Evolutionary conservation across 2,797 vertebrate species (phyloP).

Genomic region (Taeniopygia guttata): DNA sequence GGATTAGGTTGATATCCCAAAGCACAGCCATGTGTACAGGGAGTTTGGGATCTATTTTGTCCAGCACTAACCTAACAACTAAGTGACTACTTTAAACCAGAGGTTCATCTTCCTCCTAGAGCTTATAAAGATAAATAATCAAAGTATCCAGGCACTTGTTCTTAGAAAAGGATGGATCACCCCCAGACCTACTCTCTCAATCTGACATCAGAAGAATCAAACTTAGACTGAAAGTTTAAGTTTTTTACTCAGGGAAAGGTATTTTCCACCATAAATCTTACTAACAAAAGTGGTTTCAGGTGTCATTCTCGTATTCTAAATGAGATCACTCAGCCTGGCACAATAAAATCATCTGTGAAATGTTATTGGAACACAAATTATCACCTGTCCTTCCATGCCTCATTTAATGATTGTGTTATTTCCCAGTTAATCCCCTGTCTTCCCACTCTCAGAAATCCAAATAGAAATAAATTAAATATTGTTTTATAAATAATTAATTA

Average conservation of each 20-base stretch:
- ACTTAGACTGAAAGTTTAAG: background rate
- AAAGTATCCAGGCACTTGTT: background rate
- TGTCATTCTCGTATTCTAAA: background rate
- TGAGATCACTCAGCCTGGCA: background rate
- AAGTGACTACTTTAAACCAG: background rate
- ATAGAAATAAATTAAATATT: background rate
- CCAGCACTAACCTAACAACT: background rate
- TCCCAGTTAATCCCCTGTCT: background rate
- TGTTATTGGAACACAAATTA: background rate
- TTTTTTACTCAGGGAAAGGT: background rate
- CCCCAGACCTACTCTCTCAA: rapidly evolving
- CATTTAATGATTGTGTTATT: background rate
- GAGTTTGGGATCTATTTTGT: background rate
- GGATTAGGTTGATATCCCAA: background rate
- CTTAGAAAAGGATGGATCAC: background rate
- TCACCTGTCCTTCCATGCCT: background rate
- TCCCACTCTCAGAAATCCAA: background rate
- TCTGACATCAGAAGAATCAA: background rate
- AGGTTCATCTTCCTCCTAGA: background rate
- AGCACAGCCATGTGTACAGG: background rate
- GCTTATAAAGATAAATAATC: background rate
- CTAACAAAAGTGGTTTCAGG: background rate
- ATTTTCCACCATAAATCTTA: background rate
- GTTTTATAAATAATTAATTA: background rate
- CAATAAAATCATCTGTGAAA: background rate